A percentile compares a stretch with the other conserved stretches of the same genome.
phyloP scores from a whole-genome alignment of 2,888 invertebrate genomes.

The Heliconius sara region DNA sequence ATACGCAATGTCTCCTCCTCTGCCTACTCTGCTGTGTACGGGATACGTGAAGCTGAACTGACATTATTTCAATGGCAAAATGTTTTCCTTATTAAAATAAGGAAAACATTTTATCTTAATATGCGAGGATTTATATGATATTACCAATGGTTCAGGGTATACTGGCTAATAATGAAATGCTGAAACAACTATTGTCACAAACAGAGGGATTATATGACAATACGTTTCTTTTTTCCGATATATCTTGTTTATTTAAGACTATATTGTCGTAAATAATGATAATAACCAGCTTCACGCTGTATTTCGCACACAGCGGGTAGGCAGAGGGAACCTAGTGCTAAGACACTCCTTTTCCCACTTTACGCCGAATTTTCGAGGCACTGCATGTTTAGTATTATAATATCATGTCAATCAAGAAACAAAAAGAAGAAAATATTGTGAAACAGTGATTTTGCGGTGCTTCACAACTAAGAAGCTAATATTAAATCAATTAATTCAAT shows the following conservation, averaged over 20 bases:
- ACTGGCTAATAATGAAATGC: slow-evolving; percentile 23
- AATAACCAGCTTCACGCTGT: not conserved
- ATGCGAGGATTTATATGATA: slow-evolving; percentile 3
- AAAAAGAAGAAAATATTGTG: not conserved
- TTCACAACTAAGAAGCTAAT: not conserved
- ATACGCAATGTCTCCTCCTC: too few relatives aligned
- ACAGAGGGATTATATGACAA: slow-evolving; percentile 21
- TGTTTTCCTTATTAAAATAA: not conserved
- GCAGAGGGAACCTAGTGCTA: too few relatives aligned
- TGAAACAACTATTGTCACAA: slow-evolving; percentile 14
- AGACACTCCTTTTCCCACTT: too few relatives aligned
- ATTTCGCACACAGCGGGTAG: too few relatives aligned
- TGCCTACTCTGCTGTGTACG: too few relatives aligned
- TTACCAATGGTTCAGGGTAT: slow-evolving; percentile 3
- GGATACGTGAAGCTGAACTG: too few relatives aligned
- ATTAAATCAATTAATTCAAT: not conserved
- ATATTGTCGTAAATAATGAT: not conserved
- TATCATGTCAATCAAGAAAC: too few relatives aligned
- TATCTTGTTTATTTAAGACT: slow-evolving; percentile 1
- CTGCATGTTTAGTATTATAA: too few relatives aligned
- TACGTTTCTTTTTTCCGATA: slow-evolving; percentile 8
- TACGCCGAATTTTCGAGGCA: too few relatives aligned
- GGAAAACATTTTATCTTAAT: not conserved
- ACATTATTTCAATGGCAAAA: not conserved
- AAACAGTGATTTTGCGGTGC: not conserved